phyloP scores from a whole-genome alignment of 2,888 invertebrate species.

The Campoplex capitator region DNA sequence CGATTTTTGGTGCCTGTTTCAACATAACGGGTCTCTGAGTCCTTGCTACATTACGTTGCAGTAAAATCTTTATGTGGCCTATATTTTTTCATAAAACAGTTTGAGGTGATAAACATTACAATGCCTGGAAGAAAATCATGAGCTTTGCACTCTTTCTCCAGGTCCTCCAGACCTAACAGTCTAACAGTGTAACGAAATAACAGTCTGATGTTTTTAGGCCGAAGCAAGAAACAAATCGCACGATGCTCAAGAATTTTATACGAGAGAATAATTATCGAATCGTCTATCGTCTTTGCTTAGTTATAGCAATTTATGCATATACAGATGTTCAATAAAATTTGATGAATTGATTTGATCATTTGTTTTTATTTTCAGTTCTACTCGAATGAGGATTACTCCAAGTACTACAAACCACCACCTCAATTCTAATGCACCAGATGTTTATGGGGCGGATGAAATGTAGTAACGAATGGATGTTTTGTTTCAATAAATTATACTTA shows the following conservation, averaged over 20 bases:
- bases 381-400: slow-evolving; percentile 89
- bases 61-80: too few relatives aligned
- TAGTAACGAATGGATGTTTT: slow-evolving; percentile 52
- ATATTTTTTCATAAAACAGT: background rate
- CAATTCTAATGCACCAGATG: slow-evolving; percentile 86
- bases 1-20: too few relatives aligned
- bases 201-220: background rate
- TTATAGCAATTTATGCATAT: background rate
- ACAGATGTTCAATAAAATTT: background rate
- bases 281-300: background rate
- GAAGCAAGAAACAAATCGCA: background rate
- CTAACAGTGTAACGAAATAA: background rate
- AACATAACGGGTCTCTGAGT: too few relatives aligned
- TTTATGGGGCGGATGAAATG: slow-evolving; percentile 15
- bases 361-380: slow-evolving; percentile 89
- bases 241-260: background rate
- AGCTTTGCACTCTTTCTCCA: too few relatives aligned
- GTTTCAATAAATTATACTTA: slow-evolving; percentile 5
- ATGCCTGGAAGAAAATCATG: background rate
- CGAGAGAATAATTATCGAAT: background rate
- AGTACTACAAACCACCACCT: slow-evolving; percentile 89
- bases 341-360: slow-evolving; percentile 75
- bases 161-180: too few relatives aligned
- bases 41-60: too few relatives aligned
- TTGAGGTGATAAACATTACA: background rate